Conservation (phyloP, 2,797 vertebrate species). For the Hybognathus amarus region DNA sequence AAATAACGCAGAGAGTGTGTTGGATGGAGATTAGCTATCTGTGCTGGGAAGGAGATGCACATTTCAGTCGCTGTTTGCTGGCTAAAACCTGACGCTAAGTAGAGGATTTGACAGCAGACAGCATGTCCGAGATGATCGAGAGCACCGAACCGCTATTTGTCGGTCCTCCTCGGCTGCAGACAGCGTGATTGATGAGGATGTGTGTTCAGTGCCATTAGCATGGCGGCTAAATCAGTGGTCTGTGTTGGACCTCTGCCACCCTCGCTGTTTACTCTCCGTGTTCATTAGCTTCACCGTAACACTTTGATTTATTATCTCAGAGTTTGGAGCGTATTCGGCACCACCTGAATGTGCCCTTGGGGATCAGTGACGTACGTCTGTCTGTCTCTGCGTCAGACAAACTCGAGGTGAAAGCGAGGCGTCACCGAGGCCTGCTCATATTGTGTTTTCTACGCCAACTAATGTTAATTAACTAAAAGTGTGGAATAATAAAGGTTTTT, state of each 20-base stretch:
- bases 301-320: conserved; percentile 26
- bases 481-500: neutral
- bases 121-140: conserved; percentile 44
- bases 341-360: conserved; percentile 17
- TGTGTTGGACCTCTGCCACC: conserved; percentile 33
- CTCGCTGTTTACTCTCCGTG: conserved; percentile 9
- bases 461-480: neutral
- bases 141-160: conserved; percentile 48
- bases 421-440: neutral
- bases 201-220: conserved; percentile 33
- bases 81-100: conserved; percentile 31
- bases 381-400: neutral
- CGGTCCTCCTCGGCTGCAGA: conserved; percentile 38
- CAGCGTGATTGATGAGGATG: conserved; percentile 57
- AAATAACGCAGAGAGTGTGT: conserved; percentile 15
- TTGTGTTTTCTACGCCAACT: neutral
- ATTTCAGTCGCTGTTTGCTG: conserved; percentile 37
- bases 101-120: conserved; percentile 37
- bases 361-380: conserved; percentile 4
- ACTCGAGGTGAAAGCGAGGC: neutral
- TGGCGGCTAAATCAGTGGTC: conserved; percentile 38
- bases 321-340: neutral
- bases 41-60: conserved; percentile 8
- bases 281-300: conserved; percentile 40
- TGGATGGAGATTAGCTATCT: conserved; percentile 28